Base-by-base conservation (phyloP, 2,113 vertebrate genomes). In the Camelus dromedarius region DNA sequence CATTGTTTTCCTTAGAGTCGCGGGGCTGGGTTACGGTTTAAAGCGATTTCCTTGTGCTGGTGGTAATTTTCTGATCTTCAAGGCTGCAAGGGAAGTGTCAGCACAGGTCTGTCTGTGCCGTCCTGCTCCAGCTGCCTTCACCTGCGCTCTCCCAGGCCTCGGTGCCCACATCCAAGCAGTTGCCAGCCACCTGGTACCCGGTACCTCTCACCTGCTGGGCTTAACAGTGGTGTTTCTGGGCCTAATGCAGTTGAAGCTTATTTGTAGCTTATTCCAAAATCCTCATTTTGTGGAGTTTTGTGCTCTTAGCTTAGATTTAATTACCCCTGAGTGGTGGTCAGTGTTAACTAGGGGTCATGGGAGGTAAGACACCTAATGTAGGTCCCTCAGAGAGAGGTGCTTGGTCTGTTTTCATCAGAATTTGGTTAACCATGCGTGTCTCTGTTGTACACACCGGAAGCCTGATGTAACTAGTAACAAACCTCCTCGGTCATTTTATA, bases 401-500 rank as follows among this genome's bases (percentile, higher is more conserved):
- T 89, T 15, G 3, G 18, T 67, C 62, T 13, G 42, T 92, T 92
- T 87, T 75, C 50, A 54, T 83, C 62, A 70, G 86, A 73, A 83
- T 48, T 42, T 58, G 62, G 30, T 88, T 48, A 69, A 12, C 64
- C 5, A 48, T 62, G 26, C 38, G 48, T 32, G 19, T 82, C 16
- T 93, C 58, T 88, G 54, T 79, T 80, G 89, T 76, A 60, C 1
- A 81, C 20, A 54, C 42, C 66, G 79, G 81, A 73, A 91, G 24
- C 86, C 72, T 80, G 28, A 69, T 58, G 38, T 81, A 52, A 50
- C 28, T 52, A 77, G 69, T 73, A 48, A 66, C 73, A 93, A 75
- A 82, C 89, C 82, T 95, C 75, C 13, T 62, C 60, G 87, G 52
- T 81, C 54, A 54, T 93, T 93, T 89, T 92, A 58, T 69, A 50